Conservation (phyloP, 2,888 invertebrate species). For the Melieria picta region DNA sequence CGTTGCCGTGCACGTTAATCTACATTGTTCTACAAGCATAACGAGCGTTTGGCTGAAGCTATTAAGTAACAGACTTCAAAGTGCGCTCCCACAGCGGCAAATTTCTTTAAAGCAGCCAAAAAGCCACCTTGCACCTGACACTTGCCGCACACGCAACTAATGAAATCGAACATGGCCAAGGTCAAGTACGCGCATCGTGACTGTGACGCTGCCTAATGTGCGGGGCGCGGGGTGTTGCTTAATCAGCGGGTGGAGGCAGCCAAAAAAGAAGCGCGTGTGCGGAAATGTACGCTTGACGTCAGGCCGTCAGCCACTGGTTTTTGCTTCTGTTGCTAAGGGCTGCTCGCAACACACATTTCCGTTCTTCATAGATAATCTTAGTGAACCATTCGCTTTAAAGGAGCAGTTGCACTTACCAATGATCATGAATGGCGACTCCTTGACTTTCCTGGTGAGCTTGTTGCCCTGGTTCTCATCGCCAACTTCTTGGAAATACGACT, state of each 20-base stretch:
- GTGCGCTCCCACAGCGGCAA: background rate
- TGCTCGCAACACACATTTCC: background rate
- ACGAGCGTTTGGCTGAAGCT: background rate
- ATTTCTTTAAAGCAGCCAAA: background rate
- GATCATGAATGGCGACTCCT: slow-evolving; percentile 79
- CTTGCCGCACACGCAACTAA: background rate
- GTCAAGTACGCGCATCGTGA: slow-evolving; percentile 12
- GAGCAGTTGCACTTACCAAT: slow-evolving; percentile 69
- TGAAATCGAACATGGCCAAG: slow-evolving; percentile 18
- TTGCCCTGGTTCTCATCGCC: slow-evolving; percentile 52
- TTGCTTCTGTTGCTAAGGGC: no score
- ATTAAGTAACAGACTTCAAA: background rate
- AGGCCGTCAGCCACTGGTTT: background rate
- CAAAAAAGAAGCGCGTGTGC: slow-evolving; percentile 14
- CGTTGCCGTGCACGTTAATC: no score
- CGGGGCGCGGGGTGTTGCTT: background rate
- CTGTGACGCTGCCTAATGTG: background rate
- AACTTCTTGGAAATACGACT: slow-evolving; percentile 59
- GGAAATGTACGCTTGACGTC: background rate
- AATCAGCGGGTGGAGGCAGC: background rate
- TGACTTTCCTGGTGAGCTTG: slow-evolving; percentile 74
- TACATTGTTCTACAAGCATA: background rate
- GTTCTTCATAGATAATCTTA: background rate
- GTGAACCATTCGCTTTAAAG: background rate
- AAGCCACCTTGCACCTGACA: background rate